Evolutionary conservation across 2,113 vertebrate species (phyloP).

Genomic region (Bufo gargarizans): DNA sequence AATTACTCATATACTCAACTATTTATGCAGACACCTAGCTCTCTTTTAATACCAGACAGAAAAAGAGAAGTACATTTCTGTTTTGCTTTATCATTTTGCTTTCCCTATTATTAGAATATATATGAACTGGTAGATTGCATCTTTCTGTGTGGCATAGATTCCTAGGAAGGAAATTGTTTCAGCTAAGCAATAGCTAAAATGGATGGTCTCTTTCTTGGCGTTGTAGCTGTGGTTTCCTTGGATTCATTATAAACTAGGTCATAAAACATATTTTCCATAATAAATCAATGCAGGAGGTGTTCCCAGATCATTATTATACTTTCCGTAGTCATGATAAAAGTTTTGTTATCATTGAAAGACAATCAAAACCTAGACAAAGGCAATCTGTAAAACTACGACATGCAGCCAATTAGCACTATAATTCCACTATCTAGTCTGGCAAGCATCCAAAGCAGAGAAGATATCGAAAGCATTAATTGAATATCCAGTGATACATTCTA

Average conservation of each 20-base stretch:
- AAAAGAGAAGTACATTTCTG: conserved; percentile 1
- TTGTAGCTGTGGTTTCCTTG: background rate
- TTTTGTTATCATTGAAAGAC: background rate
- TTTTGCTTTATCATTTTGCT: background rate
- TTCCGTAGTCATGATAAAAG: background rate
- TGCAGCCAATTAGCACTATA: conserved; percentile 39
- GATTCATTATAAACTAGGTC: background rate
- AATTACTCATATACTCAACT: conserved; percentile 21
- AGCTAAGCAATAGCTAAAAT: background rate
- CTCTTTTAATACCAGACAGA: conserved; percentile 8
- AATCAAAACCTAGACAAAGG: conserved; percentile 21
- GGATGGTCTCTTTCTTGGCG: background rate
- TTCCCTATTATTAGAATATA: background rate
- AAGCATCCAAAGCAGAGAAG: conserved; percentile 21
- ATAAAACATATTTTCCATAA: conserved; percentile 27
- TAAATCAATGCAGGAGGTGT: conserved; percentile 1
- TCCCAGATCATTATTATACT: background rate
- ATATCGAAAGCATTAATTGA: background rate
- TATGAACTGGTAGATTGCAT: background rate
- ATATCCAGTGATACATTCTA: background rate
- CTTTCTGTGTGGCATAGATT: background rate
- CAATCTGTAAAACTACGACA: conserved; percentile 34
- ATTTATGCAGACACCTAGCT: background rate
- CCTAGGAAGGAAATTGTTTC: background rate
- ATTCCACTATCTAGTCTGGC: conserved; percentile 24